Conservation (phyloP, 2,113 vertebrate genomes). For the Propithecus coquereli region DNA sequence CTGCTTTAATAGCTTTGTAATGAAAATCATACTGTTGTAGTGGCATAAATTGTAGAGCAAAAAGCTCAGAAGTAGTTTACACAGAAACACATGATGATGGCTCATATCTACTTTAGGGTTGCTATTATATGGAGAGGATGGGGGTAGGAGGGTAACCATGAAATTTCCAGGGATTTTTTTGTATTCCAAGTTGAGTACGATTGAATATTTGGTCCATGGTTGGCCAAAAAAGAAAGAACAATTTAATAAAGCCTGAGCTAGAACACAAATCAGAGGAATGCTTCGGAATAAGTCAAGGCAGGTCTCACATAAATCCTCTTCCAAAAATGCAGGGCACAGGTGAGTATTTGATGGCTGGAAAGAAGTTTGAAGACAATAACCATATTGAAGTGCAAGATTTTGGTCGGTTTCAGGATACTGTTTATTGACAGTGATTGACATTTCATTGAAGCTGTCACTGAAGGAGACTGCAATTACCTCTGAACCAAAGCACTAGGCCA, state of each 20-base stretch:
- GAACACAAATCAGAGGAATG: neutral
- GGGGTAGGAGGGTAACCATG: neutral
- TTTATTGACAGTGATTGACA: neutral
- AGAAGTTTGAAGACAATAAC: neutral
- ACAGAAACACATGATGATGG: neutral
- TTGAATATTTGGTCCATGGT: neutral
- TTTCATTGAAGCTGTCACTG: neutral
- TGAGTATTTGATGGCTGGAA: neutral
- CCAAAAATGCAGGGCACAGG: neutral
- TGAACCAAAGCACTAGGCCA: neutral
- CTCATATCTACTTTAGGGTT: neutral
- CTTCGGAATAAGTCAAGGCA: neutral
- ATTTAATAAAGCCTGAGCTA: neutral
- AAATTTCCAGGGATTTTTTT: conserved; percentile 8
- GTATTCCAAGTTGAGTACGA: neutral
- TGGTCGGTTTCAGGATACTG: neutral
- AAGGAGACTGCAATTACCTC: neutral
- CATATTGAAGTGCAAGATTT: neutral
- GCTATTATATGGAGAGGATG: neutral
- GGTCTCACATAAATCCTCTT: neutral
- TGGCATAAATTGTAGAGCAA: neutral
- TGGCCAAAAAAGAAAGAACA: neutral
- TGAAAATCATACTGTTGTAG: neutral
- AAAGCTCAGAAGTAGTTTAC: neutral
- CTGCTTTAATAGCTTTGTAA: neutral